These are phyloP conservation scores for Formica aserva DNA, from an alignment of 2,888 invertebrate genomes.

Conservation along the genomic window DNA sequence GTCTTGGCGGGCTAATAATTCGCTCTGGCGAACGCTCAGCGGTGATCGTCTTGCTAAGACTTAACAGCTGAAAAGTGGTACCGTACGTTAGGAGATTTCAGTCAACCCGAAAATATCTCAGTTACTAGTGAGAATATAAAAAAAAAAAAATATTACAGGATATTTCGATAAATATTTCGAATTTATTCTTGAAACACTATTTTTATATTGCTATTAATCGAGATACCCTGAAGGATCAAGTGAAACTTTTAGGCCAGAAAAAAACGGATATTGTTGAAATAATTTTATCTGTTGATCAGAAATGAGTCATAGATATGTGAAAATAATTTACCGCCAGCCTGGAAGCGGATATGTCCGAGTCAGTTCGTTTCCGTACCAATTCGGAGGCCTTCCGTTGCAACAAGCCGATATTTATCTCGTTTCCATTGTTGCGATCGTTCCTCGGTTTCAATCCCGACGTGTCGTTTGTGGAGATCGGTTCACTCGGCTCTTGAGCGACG, in stretches of 20 bases:
- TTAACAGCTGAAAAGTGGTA: not conserved
- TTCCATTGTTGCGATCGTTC: not conserved
- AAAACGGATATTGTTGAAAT: not conserved
- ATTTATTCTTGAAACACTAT: not conserved
- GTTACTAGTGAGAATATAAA: not conserved
- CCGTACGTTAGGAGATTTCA: not conserved
- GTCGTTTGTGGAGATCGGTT: not conserved
- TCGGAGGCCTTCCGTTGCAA: not conserved
- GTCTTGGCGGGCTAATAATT: not conserved
- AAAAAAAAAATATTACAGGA: not conserved
- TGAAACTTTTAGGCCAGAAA: not conserved
- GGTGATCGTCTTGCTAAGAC: not conserved
- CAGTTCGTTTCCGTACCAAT: not conserved
- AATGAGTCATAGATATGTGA: not conserved
- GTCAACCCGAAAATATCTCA: too few relatives aligned
- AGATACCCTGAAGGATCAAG: not conserved
- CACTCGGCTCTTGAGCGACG: not conserved
- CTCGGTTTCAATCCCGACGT: conserved; percentile 40
- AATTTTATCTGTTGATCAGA: not conserved
- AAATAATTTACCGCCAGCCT: conserved; percentile 13
- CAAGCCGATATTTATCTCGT: not conserved
- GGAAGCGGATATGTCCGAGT: not conserved
- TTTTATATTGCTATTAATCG: not conserved
- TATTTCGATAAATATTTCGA: not conserved
- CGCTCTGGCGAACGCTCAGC: not conserved